Percentiles rank a stretch among this genome's conserved stretches.
Conservation (phyloP, 2,797 vertebrate species). For the Rhadinocentrus ornatus region DNA sequence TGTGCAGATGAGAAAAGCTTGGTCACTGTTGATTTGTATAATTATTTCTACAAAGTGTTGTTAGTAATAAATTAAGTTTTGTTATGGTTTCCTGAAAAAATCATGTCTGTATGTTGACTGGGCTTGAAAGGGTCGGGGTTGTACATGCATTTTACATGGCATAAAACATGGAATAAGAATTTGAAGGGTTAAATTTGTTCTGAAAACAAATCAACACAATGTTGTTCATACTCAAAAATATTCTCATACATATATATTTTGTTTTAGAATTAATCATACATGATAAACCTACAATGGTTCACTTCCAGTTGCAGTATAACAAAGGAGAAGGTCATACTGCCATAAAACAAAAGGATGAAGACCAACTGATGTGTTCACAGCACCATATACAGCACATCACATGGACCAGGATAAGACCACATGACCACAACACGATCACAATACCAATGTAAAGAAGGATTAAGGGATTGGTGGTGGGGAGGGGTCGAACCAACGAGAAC, state of each 20-base stretch:
- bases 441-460: conserved; percentile 46
- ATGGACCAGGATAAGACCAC: conserved; percentile 40
- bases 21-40: no score
- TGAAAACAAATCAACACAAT: conserved; percentile 5
- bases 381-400: conserved; percentile 56
- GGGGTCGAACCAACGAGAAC: conserved; percentile 10
- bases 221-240: not conserved
- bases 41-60: no score
- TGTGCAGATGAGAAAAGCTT: no score
- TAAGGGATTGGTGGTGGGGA: not conserved
- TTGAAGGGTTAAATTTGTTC: conserved; percentile 10
- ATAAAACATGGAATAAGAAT: no score
- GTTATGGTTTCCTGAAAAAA: no score
- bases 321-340: conserved; percentile 13
- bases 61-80: no score
- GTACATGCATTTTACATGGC: no score
- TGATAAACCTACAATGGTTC: conserved; percentile 68
- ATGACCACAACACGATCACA: conserved; percentile 61
- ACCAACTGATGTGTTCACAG: conserved; percentile 55
- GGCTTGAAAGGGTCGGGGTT: no score
- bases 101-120: no score
- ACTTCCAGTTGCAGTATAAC: conserved; percentile 82
- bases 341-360: conserved; percentile 31
- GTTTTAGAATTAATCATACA: not conserved
- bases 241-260: not conserved